A percentile compares a stretch with the other conserved stretches of the same genome.
Evolutionary conservation across 2,113 vertebrate species (phyloP).

Genomic region (Nerophis ophidion): DNA sequence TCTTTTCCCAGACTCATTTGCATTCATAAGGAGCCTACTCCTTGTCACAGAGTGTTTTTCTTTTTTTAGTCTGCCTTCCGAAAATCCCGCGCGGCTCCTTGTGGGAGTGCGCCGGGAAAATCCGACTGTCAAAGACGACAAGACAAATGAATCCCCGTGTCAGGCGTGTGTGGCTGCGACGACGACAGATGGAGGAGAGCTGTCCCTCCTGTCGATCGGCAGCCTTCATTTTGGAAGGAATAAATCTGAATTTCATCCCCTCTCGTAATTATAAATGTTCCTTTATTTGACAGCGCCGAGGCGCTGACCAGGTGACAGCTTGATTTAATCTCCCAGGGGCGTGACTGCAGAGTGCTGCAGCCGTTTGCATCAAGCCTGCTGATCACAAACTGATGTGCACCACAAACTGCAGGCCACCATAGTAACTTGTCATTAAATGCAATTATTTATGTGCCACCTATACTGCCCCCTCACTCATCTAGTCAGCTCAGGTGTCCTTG

Average conservation of each 20-base stretch:
- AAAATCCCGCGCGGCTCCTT: conserved; percentile 93
- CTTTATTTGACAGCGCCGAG: conserved; percentile 82
- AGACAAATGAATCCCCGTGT: conserved; percentile 97
- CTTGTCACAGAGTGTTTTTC: conserved; percentile 96
- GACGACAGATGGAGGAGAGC: conserved; percentile 98
- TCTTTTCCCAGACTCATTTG: conserved; percentile 91
- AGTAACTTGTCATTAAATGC: conserved; percentile 36
- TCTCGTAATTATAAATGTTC: conserved; percentile 88
- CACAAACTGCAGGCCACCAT: conserved; percentile 28
- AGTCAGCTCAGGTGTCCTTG: conserved; percentile 15
- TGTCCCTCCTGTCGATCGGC: conserved; percentile 93
- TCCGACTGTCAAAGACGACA: conserved; percentile 98
- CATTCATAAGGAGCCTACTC: conserved; percentile 99
- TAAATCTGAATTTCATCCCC: conserved; percentile 93
- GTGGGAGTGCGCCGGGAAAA: conserved; percentile 95
- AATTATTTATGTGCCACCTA: conserved; percentile 13
- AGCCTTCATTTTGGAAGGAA: conserved; percentile 98
- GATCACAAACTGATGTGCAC: conserved; percentile 24
- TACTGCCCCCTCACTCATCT: conserved; percentile 3
- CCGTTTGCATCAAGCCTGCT: conserved; percentile 29
- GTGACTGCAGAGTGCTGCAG: conserved; percentile 47
- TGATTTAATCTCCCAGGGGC: conserved; percentile 82
- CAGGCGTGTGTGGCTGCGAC: conserved; percentile 89
- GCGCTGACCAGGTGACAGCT: conserved; percentile 61
- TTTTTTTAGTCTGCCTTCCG: conserved; percentile 81